A percentile compares a stretch with the other conserved stretches of the same genome.
Conservation (phyloP, 2,113 vertebrate species). For the Syrmaticus mikado region DNA sequence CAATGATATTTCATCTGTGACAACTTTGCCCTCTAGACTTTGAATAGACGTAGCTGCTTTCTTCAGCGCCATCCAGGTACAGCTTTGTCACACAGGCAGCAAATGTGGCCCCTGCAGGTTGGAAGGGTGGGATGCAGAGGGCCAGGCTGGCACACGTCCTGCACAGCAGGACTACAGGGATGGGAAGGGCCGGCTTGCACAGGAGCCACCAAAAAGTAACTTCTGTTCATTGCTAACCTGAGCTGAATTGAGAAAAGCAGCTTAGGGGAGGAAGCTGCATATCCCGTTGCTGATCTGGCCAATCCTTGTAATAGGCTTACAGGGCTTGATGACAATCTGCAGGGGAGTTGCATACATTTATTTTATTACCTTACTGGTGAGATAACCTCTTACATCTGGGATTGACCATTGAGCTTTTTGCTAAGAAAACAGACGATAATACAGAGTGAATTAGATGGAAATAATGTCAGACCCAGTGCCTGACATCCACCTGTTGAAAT, state of each 20-base stretch:
- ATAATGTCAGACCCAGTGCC: fast-evolving
- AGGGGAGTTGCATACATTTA: neutral
- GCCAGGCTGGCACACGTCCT: fast-evolving
- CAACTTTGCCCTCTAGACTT: slow-evolving; percentile 47
- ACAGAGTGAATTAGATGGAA: neutral
- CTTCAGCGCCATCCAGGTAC: neutral
- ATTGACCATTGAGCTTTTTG: neutral
- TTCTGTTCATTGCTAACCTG: neutral
- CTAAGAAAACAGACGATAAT: neutral
- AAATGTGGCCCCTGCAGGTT: fast-evolving
- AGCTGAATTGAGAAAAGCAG: neutral
- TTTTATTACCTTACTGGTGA: neutral
- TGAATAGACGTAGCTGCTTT: neutral
- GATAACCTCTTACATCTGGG: neutral
- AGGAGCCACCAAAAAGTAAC: neutral
- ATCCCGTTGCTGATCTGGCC: neutral
- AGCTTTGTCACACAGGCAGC: neutral
- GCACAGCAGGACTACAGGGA: neutral
- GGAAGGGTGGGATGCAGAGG: neutral
- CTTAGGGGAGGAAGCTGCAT: slow-evolving; percentile 7
- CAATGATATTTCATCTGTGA: slow-evolving; percentile 36
- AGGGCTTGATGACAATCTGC: neutral
- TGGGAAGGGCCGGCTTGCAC: neutral
- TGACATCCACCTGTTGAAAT: neutral
- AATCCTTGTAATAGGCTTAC: neutral